Conservation (phyloP, 2,888 invertebrate genomes). For the Clitarchus hookeri region DNA sequence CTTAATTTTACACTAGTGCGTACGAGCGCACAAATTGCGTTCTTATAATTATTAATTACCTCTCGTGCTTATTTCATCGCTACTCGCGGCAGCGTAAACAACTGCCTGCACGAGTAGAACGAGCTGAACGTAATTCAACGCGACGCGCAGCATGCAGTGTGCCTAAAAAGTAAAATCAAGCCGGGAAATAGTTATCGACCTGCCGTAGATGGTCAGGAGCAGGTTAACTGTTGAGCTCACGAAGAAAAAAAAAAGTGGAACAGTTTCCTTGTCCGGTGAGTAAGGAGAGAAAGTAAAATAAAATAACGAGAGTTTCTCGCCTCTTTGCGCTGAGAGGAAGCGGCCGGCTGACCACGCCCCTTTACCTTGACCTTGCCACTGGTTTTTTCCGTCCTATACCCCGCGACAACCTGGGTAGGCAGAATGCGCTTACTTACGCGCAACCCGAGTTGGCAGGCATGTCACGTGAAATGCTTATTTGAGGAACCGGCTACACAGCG, state of each 20-base stretch:
- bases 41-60: too few relatives aligned
- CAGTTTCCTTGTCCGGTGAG: slow-evolving; percentile 3
- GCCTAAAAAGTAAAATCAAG: background rate
- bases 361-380: slow-evolving; percentile 8
- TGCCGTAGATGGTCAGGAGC: background rate
- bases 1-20: too few relatives aligned
- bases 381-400: background rate
- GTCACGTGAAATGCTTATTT: too few relatives aligned
- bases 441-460: too few relatives aligned
- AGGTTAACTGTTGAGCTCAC: background rate
- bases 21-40: too few relatives aligned
- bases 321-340: background rate
- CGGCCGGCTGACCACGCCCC: background rate
- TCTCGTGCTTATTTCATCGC: too few relatives aligned
- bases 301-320: background rate
- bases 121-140: background rate
- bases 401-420: background rate
- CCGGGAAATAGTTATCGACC: background rate
- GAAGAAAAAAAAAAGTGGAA: background rate
- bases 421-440: too few relatives aligned
- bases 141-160: background rate
- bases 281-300: slow-evolving; percentile 14
- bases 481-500: too few relatives aligned
- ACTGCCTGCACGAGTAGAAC: too few relatives aligned
- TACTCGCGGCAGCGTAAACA: too few relatives aligned